phyloP scores from a whole-genome alignment of 2,888 invertebrate species.

The Tetranychus piercei region DNA sequence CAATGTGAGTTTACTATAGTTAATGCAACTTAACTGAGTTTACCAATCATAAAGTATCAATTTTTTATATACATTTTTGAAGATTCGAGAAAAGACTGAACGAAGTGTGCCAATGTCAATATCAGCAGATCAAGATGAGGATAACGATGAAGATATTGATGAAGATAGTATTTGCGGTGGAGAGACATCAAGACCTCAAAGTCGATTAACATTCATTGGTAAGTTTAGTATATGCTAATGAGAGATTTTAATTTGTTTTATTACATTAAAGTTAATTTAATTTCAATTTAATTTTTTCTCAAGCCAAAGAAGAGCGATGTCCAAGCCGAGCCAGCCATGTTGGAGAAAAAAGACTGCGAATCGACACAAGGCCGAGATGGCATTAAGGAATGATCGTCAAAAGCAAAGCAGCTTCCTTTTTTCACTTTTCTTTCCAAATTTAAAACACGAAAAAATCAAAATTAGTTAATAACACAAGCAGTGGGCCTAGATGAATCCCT shows the following conservation, averaged over 20 bases:
- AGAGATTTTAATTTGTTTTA: too few relatives aligned
- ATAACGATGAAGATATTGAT: not conserved
- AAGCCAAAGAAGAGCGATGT: not conserved
- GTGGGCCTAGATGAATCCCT: too few relatives aligned
- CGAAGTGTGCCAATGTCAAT: conserved; percentile 23
- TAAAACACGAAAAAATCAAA: not conserved
- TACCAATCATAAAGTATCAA: conserved; percentile 6
- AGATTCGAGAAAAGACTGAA: conserved; percentile 26
- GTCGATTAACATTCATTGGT: conserved; percentile 7
- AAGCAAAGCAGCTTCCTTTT: not conserved
- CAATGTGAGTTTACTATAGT: conserved; percentile 48
- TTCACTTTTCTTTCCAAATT: not conserved
- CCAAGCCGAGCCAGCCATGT: not conserved
- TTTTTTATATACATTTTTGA: not conserved
- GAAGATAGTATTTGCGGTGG: not conserved
- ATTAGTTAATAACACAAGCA: too few relatives aligned
- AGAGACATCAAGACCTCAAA: not conserved
- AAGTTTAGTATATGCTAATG: not conserved
- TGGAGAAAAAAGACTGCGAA: not conserved
- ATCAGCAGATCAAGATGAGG: not conserved
- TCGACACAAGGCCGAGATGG: not conserved
- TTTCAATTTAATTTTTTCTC: not conserved
- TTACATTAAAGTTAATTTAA: too few relatives aligned
- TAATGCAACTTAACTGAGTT: not conserved
- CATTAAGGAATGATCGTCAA: not conserved